These are phyloP conservation scores for Vireo griseus DNA, from an alignment of 2,797 vertebrate genomes.

Conservation along the genomic window DNA sequence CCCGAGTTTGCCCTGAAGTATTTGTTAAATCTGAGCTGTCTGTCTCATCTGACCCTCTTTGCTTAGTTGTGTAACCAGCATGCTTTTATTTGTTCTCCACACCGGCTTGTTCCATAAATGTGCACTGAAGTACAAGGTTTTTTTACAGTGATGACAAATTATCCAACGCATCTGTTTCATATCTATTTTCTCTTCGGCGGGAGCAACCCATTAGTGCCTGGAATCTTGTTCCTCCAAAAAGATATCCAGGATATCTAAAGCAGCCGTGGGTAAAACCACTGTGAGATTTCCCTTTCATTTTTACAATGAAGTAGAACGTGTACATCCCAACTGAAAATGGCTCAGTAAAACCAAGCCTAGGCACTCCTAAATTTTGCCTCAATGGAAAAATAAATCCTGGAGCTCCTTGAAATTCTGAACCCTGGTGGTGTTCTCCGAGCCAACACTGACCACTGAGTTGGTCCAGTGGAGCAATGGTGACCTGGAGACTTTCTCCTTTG, in stretches of 20 bases:
- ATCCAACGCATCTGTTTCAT: constrained; percentile 65
- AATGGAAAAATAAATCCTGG: not conserved
- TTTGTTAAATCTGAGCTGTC: constrained; percentile 17
- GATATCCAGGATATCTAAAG: not conserved
- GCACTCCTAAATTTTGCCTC: not conserved
- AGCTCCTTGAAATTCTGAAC: not conserved
- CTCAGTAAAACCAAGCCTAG: not conserved
- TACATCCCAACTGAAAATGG: not conserved
- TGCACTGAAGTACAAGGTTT: constrained; percentile 41
- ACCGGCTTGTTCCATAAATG: constrained; percentile 50
- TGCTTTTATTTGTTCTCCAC: constrained; percentile 61
- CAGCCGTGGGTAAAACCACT: not conserved
- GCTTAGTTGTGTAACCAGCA: constrained; percentile 73
- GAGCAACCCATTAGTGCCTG: not conserved
- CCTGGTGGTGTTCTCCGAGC: accelerated
- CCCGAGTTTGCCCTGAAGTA: not conserved
- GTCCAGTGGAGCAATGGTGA: accelerated
- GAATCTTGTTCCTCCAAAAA: not conserved
- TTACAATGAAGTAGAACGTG: accelerated
- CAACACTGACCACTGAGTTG: not conserved
- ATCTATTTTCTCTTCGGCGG: not conserved
- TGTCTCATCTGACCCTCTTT: constrained; percentile 39
- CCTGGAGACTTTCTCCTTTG: not conserved
- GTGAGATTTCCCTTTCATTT: not conserved
- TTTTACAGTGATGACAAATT: constrained; percentile 75